Conservation (phyloP, 2,113 vertebrate genomes). For the Atlantisia rogersi region DNA sequence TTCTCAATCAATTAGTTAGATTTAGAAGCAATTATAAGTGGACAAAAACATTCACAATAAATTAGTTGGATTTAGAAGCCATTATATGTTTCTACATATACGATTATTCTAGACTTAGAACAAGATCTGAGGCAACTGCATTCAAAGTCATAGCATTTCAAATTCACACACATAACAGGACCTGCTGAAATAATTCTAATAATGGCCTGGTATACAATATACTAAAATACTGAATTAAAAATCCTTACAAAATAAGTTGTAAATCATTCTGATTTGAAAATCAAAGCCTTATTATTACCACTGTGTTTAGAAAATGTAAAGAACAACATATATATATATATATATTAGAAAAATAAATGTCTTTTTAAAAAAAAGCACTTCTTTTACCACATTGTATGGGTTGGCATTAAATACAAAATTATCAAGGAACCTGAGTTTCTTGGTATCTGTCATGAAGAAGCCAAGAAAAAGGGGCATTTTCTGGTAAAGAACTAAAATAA, state of each 20-base stretch:
- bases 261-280: not conserved
- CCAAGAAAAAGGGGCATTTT: constrained; percentile 24
- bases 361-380: not conserved
- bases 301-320: not conserved
- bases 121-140: not conserved
- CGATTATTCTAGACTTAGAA: not conserved
- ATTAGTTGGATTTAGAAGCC: not conserved
- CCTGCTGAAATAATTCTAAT: constrained; percentile 1
- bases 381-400: constrained; percentile 3
- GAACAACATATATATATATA: not conserved
- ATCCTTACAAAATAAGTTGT: not conserved
- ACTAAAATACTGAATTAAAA: not conserved
- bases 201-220: not conserved
- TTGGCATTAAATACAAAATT: constrained; percentile 26
- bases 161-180: not conserved
- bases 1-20: not conserved
- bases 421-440: constrained; percentile 47
- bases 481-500: constrained; percentile 37
- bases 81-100: not conserved
- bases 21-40: not conserved
- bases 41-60: constrained; percentile 17
- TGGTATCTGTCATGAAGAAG: constrained; percentile 45
- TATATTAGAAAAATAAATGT: not conserved
- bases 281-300: not conserved
- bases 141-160: not conserved